A percentile compares a stretch with the other conserved stretches of the same genome.
These are phyloP conservation scores for Gambelia wislizenii DNA, from an alignment of 2,797 vertebrate species.

Conservation along the genomic window DNA sequence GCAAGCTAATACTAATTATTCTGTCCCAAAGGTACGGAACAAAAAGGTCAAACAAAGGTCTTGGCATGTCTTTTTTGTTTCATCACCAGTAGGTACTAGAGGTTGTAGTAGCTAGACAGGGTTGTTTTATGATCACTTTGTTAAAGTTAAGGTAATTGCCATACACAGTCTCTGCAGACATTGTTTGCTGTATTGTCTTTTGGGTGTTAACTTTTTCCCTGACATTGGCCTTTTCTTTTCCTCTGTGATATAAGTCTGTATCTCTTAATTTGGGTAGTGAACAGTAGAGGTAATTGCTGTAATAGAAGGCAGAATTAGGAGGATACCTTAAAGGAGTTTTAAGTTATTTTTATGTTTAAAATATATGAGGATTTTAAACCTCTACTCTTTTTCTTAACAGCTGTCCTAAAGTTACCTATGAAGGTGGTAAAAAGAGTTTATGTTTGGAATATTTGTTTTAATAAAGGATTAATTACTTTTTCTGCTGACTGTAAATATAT, in stretches of 20 bases:
- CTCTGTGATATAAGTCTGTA: background rate
- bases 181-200: conserved; percentile 36
- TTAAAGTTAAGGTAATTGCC: conserved; percentile 6
- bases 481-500: background rate
- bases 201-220: background rate
- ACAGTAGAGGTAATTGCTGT: conserved; percentile 61
- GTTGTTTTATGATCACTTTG: background rate
- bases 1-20: background rate
- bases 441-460: background rate
- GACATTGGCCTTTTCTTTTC: conserved; percentile 38
- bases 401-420: background rate
- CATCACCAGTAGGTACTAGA: conserved; percentile 28
- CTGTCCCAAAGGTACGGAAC: background rate
- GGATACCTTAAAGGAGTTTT: conserved; percentile 26
- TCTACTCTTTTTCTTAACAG: background rate
- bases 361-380: conserved; percentile 20
- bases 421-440: background rate
- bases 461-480: background rate
- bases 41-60: conserved; percentile 23
- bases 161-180: conserved; percentile 33
- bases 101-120: conserved; percentile 12
- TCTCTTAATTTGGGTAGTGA: conserved; percentile 59
- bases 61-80: background rate
- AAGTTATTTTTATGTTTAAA: conserved; percentile 17
- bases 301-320: conserved; percentile 45